A percentile compares a stretch with the other conserved stretches of the same genome.
Conservation (phyloP, 1,140 invertebrate species). For the Apis mellifera region DNA sequence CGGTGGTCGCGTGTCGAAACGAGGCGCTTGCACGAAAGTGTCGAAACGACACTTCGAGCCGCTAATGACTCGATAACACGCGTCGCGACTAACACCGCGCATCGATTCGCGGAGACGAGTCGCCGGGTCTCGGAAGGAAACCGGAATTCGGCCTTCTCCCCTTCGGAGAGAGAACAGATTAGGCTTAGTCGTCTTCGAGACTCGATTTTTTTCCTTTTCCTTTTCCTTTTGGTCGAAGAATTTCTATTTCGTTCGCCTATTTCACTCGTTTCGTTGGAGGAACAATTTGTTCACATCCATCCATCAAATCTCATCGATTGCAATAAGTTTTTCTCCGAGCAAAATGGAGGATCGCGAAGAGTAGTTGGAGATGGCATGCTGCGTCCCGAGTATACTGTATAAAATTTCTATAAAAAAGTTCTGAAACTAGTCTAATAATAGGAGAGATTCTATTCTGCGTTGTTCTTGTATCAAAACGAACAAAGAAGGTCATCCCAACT, state of each 20-base stretch:
- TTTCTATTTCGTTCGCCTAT: rapidly evolving
- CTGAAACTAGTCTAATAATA: constrained; percentile 6
- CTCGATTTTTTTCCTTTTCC: background rate
- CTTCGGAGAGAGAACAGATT: background rate
- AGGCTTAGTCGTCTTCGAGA: background rate
- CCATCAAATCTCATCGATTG: background rate
- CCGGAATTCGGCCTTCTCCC: constrained; percentile 52
- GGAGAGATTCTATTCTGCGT: constrained; percentile 7
- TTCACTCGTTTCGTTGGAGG: background rate
- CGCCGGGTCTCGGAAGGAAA: constrained; percentile 51
- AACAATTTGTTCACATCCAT: background rate
- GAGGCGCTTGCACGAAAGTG: constrained; percentile 24
- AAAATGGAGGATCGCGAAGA: background rate
- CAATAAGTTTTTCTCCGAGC: too few species aligned
- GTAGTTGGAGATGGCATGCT: constrained; percentile 4
- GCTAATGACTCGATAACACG: constrained; percentile 47
- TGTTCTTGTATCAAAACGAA: constrained; percentile 28
- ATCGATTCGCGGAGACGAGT: constrained; percentile 55
- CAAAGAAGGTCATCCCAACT: constrained; percentile 6
- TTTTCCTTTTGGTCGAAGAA: background rate
- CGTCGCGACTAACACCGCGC: constrained; percentile 57
- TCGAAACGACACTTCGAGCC: constrained; percentile 17
- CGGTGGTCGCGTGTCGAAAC: constrained; percentile 21
- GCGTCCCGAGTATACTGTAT: background rate
- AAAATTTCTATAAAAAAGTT: constrained; percentile 37